Conservation (phyloP, 2,113 vertebrate species). For the Pedetes capensis region DNA sequence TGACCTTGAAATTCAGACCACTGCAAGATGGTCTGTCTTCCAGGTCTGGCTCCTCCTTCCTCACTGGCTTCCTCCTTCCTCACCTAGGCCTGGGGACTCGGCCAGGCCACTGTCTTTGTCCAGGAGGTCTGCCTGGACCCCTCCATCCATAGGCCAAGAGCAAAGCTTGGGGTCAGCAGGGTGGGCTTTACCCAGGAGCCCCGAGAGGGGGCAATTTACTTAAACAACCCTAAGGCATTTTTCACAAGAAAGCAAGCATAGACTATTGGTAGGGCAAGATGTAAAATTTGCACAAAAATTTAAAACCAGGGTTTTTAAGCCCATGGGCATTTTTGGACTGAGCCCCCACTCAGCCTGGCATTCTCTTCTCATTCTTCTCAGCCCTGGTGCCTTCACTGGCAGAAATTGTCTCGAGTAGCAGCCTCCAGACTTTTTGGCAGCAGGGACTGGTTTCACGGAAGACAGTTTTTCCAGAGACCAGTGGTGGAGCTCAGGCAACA, state of each 20-base stretch:
- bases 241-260: neutral
- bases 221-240: neutral
- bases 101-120: neutral
- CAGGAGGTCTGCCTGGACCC: neutral
- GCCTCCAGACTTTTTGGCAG: no score
- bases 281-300: neutral
- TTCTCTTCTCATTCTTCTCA: neutral
- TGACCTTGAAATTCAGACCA: slow-evolving; percentile 37
- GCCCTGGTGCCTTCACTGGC: neutral
- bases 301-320: neutral
- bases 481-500: no score
- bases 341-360: neutral
- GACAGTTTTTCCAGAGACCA: no score
- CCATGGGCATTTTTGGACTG: neutral
- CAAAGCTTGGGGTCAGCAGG: neutral
- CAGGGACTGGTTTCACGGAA: no score
- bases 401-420: no score
- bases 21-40: neutral
- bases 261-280: neutral
- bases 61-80: neutral
- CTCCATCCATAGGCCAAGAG: neutral
- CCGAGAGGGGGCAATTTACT: neutral
- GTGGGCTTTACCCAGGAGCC: neutral
- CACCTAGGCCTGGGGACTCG: neutral
- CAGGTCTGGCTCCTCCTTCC: neutral